A percentile compares a stretch with the other conserved stretches of the same genome.
phyloP scores from a whole-genome alignment of 2,113 vertebrate species.

The Psilopogon haemacephalus region DNA sequence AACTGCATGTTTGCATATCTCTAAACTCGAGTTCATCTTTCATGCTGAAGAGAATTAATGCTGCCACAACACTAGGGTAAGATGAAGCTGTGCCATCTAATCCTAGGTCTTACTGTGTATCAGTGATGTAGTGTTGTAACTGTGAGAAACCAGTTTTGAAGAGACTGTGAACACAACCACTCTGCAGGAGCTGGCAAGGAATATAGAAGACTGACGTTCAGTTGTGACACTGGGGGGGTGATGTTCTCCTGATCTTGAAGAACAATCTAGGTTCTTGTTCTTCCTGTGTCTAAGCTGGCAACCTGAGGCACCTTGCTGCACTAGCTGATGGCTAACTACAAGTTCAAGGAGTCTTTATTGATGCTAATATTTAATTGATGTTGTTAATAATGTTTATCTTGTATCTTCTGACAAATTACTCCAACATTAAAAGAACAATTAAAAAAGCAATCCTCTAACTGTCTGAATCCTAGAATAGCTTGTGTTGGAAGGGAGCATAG shows the following conservation, averaged over 20 bases:
- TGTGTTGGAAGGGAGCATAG: too few relatives aligned
- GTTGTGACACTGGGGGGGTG: not conserved
- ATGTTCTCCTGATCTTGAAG: not conserved
- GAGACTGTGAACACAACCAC: not conserved
- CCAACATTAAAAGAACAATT: too few relatives aligned
- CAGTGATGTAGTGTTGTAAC: not conserved
- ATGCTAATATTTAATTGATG: not conserved
- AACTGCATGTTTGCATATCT: fast-evolving
- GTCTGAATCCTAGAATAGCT: not conserved
- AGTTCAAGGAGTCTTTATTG: not conserved
- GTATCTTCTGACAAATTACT: not conserved
- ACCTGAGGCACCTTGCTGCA: not conserved
- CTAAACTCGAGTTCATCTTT: not conserved
- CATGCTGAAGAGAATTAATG: not conserved
- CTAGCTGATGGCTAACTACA: not conserved
- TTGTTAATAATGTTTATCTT: not conserved
- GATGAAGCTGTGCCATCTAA: not conserved
- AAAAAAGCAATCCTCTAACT: not conserved
- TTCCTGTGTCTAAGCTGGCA: not conserved
- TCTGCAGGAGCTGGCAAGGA: not conserved
- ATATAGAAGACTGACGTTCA: not conserved
- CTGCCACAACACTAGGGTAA: not conserved
- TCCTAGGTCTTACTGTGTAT: not conserved
- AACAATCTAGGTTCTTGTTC: fast-evolving
- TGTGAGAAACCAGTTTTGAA: not conserved